Percentiles rank a stretch among this genome's conserved stretches.
Conservation (phyloP, 1,140 invertebrate species). For the Parapsyche elsis region DNA sequence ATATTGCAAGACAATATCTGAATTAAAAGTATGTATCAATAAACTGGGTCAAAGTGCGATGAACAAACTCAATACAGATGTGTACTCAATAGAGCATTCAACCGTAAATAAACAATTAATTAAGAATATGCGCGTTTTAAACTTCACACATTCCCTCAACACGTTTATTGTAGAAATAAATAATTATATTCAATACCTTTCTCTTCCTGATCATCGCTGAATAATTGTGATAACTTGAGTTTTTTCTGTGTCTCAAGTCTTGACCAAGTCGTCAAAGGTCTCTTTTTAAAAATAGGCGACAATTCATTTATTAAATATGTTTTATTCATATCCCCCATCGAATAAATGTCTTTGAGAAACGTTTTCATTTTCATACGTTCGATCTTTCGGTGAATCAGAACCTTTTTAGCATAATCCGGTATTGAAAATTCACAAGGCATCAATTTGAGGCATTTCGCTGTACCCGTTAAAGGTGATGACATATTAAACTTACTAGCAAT, state of each 20-base stretch:
- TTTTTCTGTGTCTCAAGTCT: conserved; percentile 2
- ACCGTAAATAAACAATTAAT: background rate
- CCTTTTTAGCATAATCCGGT: conserved; percentile 31
- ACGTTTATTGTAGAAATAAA: no score
- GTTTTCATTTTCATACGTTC: conserved; percentile 38
- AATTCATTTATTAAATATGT: conserved; percentile 14
- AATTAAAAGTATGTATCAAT: no score
- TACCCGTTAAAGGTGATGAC: conserved; percentile 9
- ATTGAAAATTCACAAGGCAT: conserved; percentile 27
- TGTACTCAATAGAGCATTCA: background rate
- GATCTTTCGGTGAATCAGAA: conserved; percentile 33
- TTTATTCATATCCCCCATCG: conserved; percentile 8
- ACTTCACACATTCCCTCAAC: background rate
- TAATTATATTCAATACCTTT: background rate
- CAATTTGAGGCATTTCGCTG: conserved; percentile 25
- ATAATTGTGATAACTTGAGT: conserved; percentile 9
- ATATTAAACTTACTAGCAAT: conserved; percentile 43
- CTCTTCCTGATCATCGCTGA: background rate
- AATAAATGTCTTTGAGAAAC: conserved; percentile 20
- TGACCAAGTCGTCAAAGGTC: conserved; percentile 13
- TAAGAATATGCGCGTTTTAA: background rate
- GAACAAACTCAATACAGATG: conserved; percentile 23
- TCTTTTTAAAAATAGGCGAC: conserved; percentile 19
- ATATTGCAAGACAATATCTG: no score
- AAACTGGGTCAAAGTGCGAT: background rate